Evolutionary conservation across 2,888 invertebrate species (phyloP), one percentile per base, ranked within the genome.

Genomic region (Drosophila testacea): DNA sequence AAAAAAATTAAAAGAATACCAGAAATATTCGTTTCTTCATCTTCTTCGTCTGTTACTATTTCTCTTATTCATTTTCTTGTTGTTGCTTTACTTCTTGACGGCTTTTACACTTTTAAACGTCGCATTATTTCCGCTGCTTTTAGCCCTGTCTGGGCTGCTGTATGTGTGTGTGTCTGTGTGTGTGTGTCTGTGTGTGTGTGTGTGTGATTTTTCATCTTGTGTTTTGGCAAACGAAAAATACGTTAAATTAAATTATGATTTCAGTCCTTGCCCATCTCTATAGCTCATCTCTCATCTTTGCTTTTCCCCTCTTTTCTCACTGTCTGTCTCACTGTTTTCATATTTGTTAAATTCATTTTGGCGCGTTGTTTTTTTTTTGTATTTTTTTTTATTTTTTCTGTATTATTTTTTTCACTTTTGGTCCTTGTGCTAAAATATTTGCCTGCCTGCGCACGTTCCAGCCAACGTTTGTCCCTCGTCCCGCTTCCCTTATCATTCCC

Each of bases 191-290:
- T 51, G 9, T 77, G 39, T 51, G 34, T 74, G 48, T 75, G 69
- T 80, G 61, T 69, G 79, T 69, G 85, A 74, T 66, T 72, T 84
- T 65, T 65, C 77, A 67, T 82, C 83, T 88, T 88, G 86, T 80
- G 79, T 74, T 81, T 83, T 81, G 78, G 87, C 56, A 69, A 75
- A 73, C 73, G 82, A 80, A 81, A 85, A 89, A 88, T 81, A 77
- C 77, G 78, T 83, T 81, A 87, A 89, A 87, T 87, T 87, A 89
- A 87, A 87, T 87, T 87, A 87, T 87, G 88, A 88, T 87, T 89
- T 83, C 77, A 82, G 86, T 67, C 63, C 41, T 38, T 46, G 13
- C 44, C 56, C 41, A 42, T 50, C 30, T 60, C 52, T 38, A 10
- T 27, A 32, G n/a, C 54, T 36, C 42, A 27, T 34, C 42, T 61